Evolutionary conservation across 92 coral and sea anemone genomes (phyloP), one percentile per base, ranked within the genome.

Genomic region (Nematostella vectensis): DNA sequence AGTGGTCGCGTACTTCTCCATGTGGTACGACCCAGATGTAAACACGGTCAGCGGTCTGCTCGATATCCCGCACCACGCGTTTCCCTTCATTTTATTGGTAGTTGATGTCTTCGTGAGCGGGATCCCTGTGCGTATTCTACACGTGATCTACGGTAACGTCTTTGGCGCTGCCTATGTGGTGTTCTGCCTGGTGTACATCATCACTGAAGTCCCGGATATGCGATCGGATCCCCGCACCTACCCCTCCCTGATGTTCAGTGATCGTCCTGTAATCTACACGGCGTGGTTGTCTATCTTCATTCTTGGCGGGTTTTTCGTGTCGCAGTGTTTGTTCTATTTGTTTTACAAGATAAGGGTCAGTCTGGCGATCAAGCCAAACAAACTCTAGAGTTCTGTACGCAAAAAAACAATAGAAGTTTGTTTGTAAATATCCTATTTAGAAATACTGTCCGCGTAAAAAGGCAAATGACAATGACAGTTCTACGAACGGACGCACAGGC

Each of bases 131-230:
- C 72, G 94, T 25, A 6, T 85, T 23, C 27, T 68, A 18, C 94
- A 85, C 62, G 75, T 85, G 57, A 42, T 85, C 40, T 85, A 85
- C 55, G 86, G 87, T 63, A 74, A 85, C 69, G 50, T 85, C 36
- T 75, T 85, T 56, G 87, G 83, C 31, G 83, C 79, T 11, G 68
- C 69, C 1, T 71, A 80, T 50, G 88, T 80, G 13, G 63, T 69
- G 3, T 85, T 85, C 63, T 57, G 76, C 10, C 47, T 85, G 20
- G 44, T 75, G 16, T 70, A 58, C 65, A 79, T 85, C 48, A 36
- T 80, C 37, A 70, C 78, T 11, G 83, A 85, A 49, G 74, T 65
- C 19, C 71, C 63, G 44, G 88, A 75, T 61, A 58, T 70, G 0
- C 44, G 50, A 29, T 61, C 72, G 8, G 65, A 75, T 47, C 94